These are phyloP conservation scores for Thermophis baileyi DNA, from an alignment of 2,113 vertebrate genomes.

Conservation along the genomic window DNA sequence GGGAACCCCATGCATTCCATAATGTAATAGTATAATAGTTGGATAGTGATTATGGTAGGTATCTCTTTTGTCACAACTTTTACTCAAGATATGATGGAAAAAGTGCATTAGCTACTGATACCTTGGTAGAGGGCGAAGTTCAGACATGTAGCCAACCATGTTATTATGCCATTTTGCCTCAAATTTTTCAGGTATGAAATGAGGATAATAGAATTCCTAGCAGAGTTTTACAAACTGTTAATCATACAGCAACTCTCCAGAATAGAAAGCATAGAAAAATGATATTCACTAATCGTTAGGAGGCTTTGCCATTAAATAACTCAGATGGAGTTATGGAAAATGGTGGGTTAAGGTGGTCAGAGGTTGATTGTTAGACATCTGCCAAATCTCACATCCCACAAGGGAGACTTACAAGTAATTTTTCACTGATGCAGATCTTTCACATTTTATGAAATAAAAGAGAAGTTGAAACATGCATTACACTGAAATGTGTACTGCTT, in stretches of 20 bases:
- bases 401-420: not conserved
- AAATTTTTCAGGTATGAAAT: not conserved
- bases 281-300: not conserved
- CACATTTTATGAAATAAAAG: not conserved
- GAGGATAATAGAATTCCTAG: not conserved
- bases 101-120: not conserved
- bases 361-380: not conserved
- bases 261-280: not conserved
- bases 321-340: not conserved
- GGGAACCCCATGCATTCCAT: not conserved
- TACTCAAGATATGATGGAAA: not conserved
- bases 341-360: not conserved
- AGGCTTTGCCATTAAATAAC: not conserved
- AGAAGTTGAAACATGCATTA: not conserved
- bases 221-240: not conserved
- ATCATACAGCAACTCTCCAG: not conserved
- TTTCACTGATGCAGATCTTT: not conserved
- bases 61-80: not conserved
- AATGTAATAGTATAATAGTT: not conserved
- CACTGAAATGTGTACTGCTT: not conserved
- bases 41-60: not conserved
- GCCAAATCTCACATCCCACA: not conserved
- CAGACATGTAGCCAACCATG: not conserved
- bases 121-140: not conserved
- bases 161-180: not conserved